These are phyloP conservation scores for Sebastes dallii DNA, from an alignment of 2,797 vertebrate species.

Conservation along the genomic window DNA sequence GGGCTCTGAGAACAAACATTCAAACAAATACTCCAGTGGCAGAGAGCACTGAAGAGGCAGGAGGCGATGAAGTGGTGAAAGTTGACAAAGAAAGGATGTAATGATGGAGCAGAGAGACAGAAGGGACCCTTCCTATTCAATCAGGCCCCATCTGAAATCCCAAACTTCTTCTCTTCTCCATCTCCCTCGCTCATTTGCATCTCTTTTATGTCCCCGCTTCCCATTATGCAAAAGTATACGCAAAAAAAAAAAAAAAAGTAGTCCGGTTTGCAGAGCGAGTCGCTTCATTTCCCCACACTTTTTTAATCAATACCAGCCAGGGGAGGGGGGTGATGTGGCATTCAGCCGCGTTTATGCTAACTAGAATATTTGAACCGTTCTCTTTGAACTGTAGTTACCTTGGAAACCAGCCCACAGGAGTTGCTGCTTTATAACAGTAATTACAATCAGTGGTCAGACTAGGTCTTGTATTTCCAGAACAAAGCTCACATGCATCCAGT, in stretches of 20 bases:
- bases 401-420: conserved; percentile 72
- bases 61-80: conserved; percentile 38
- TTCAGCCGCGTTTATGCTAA: conserved; percentile 69
- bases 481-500: conserved; percentile 24
- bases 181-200: conserved; percentile 71
- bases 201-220: conserved; percentile 73
- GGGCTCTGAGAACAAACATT: conserved; percentile 48
- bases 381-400: conserved; percentile 77
- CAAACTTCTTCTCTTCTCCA: conserved; percentile 61
- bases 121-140: conserved; percentile 70
- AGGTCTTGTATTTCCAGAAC: conserved; percentile 51
- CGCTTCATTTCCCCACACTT: conserved; percentile 58
- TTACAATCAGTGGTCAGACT: conserved; percentile 65
- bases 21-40: conserved; percentile 35
- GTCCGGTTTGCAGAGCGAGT: conserved; percentile 54
- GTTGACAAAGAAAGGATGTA: conserved; percentile 57
- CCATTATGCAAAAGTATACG: conserved; percentile 70
- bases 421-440: conserved; percentile 62
- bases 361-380: conserved; percentile 66
- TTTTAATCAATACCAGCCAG: conserved; percentile 74
- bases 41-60: conserved; percentile 30
- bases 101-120: conserved; percentile 58
- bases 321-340: conserved; percentile 46
- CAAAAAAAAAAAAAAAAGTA: conserved; percentile 38
- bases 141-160: conserved; percentile 66